phyloP scores from a whole-genome alignment of 2,113 vertebrate species.

The Pipa parva region DNA sequence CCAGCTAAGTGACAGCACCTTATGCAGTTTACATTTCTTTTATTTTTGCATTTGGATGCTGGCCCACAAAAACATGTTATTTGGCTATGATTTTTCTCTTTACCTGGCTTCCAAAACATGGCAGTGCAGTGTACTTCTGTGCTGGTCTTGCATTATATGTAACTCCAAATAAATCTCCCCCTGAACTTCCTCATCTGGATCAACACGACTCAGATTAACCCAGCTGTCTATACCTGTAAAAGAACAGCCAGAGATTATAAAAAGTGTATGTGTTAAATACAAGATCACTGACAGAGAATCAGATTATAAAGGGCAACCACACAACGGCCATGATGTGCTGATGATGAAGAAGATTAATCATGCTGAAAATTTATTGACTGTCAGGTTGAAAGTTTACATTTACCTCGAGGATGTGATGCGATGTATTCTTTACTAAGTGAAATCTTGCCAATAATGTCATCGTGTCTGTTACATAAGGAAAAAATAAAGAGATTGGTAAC shows the following conservation, averaged over 20 bases:
- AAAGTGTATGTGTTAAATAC: no score
- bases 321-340: no score
- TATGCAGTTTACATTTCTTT: no score
- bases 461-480: conserved; percentile 63
- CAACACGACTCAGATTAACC: conserved; percentile 76
- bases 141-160: conserved; percentile 54
- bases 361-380: no score
- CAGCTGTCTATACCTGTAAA: conserved; percentile 75
- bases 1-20: no score
- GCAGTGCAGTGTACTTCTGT: conserved; percentile 64
- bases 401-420: conserved; percentile 73
- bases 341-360: no score
- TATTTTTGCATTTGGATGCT: no score
- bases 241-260: neutral
- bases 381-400: conserved; percentile 9
- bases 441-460: conserved; percentile 84
- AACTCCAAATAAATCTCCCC: conserved; percentile 79
- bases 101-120: conserved; percentile 82
- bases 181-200: conserved; percentile 81
- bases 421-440: conserved; percentile 76
- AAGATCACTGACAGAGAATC: no score
- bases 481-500: neutral
- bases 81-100: no score
- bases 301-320: no score
- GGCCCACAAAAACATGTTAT: no score